Evolutionary conservation across 2,888 invertebrate species (phyloP).

Genomic region (Drosophila rubida): DNA sequence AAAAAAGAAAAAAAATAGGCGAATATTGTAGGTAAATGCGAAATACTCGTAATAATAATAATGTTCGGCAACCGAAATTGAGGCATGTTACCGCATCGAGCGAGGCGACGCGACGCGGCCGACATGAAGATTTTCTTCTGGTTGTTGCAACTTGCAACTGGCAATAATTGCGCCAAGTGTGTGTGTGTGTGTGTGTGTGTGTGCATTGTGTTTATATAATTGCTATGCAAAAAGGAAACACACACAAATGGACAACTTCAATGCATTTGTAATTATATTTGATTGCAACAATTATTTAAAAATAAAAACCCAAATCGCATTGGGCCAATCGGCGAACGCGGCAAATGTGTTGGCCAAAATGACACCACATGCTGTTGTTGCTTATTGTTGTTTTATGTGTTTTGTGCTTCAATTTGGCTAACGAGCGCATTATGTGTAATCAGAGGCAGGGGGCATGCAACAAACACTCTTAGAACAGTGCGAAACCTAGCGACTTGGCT

Average conservation of each 20-base stretch:
- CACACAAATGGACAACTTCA: conserved; percentile 65
- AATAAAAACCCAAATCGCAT: conserved; percentile 34
- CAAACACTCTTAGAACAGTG: conserved; percentile 27
- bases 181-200: background rate
- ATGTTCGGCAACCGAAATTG: conserved; percentile 71
- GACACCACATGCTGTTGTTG: conserved; percentile 6
- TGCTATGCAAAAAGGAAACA: conserved; percentile 74
- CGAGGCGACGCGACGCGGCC: conserved; percentile 27
- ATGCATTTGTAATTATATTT: conserved; percentile 74
- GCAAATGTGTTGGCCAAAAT: conserved; percentile 49
- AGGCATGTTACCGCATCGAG: conserved; percentile 75
- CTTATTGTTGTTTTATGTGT: conserved; percentile 1
- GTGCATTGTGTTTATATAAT: conserved; percentile 59
- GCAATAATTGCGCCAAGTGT: conserved; percentile 59
- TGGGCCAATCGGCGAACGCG: conserved; percentile 34
- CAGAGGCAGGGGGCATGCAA: conserved; percentile 8
- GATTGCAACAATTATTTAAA: conserved; percentile 76
- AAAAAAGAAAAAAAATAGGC: conserved; percentile 35
- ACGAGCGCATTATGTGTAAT: conserved; percentile 52
- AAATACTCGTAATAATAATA: conserved; percentile 64
- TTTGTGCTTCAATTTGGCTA: conserved; percentile 39
- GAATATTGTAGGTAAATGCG: conserved; percentile 60
- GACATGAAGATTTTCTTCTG: conserved; percentile 48
- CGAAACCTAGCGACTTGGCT: conserved; percentile 29
- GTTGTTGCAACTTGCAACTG: conserved; percentile 65